Evolutionary conservation across 2,113 vertebrate species (phyloP).

Genomic region (Reinhardtius hippoglossoides): DNA sequence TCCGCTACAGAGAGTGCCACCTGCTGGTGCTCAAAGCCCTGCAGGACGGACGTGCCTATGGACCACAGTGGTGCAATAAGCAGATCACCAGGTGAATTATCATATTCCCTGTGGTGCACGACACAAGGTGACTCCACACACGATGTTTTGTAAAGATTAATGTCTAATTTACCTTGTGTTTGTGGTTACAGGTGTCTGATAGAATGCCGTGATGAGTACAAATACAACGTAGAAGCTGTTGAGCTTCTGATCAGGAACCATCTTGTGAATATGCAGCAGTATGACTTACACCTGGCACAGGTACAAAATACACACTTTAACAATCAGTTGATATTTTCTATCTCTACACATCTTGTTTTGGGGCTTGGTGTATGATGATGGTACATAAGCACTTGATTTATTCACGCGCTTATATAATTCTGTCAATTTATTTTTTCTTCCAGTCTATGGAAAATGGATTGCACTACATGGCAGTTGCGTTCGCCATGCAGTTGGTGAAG

Average conservation of each 20-base stretch:
- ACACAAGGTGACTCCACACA: not conserved
- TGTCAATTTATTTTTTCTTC: not conserved
- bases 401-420: not conserved
- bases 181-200: conserved; percentile 90
- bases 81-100: conserved; percentile 93
- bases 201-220: conserved; percentile 98
- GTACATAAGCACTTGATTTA: too few relatives aligned
- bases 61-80: conserved; percentile 98
- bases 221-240: conserved; percentile 98
- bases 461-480: conserved; percentile 99
- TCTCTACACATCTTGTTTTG: not conserved
- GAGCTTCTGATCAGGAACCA: conserved; percentile 97
- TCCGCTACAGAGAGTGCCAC: conserved; percentile 97
- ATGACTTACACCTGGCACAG: conserved; percentile 97
- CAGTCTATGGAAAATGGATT: conserved; percentile 99
- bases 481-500: conserved; percentile 98
- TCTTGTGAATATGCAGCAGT: conserved; percentile 99
- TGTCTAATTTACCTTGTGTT: not conserved
- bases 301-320: conserved; percentile 71
- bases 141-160: not conserved
- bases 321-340: not conserved
- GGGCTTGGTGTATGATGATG: not conserved
- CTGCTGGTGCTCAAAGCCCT: conserved; percentile 96
- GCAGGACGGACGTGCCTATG: conserved; percentile 96
- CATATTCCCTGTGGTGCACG: not conserved